Conservation (phyloP, 1,140 invertebrate species). For the Pogonomyrmex barbatus region DNA sequence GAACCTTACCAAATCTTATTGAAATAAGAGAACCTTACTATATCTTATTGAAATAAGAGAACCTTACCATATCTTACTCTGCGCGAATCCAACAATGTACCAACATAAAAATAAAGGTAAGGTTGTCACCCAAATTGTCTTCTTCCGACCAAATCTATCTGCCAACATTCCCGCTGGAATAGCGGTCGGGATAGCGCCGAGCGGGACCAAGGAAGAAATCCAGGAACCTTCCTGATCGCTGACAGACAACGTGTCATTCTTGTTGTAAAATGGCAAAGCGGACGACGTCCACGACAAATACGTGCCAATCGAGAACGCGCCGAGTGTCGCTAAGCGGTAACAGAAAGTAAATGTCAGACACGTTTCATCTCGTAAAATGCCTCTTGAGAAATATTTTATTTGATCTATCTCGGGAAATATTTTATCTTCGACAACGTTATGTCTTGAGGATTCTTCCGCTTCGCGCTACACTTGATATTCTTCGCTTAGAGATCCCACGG, state of each 20-base stretch:
- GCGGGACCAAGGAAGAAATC: constrained; percentile 86
- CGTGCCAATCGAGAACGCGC: constrained; percentile 86
- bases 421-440: constrained; percentile 8
- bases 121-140: constrained; percentile 87
- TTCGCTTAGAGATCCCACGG: background rate
- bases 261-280: constrained; percentile 83
- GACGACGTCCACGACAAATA: constrained; percentile 87
- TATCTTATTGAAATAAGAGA: constrained; percentile 23
- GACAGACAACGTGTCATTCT: constrained; percentile 53
- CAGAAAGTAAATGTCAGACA: constrained; percentile 13
- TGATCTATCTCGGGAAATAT: constrained; percentile 23
- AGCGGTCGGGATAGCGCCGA: constrained; percentile 87
- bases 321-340: constrained; percentile 85
- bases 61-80: constrained; percentile 59
- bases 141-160: constrained; percentile 89
- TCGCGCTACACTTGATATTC: background rate
- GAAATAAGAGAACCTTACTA: constrained; percentile 46
- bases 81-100: constrained; percentile 86
- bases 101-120: constrained; percentile 88
- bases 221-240: constrained; percentile 84
- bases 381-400: constrained; percentile 39
- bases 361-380: constrained; percentile 20
- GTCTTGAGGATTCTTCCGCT: constrained; percentile 15
- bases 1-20: constrained; percentile 60
- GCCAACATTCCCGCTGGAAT: constrained; percentile 88